Evolutionary conservation across 2,888 invertebrate genomes (phyloP).

Genomic region (Agonopterix subpropinquella): DNA sequence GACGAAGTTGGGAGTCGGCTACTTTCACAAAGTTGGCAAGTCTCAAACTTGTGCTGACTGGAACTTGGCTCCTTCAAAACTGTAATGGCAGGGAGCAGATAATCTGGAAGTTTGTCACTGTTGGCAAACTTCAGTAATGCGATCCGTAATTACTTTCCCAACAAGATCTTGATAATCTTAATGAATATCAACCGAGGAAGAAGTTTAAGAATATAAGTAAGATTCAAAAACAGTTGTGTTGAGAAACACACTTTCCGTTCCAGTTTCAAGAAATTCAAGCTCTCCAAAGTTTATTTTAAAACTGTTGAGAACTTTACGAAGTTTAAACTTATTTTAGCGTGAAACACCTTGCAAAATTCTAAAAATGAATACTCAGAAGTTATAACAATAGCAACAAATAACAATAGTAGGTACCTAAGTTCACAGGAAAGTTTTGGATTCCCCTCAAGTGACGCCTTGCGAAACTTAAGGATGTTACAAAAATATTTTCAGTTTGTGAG

Average conservation of each 20-base stretch:
- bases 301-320: too few relatives aligned
- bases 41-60: slow-evolving; percentile 36
- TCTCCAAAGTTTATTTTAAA: neutral
- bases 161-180: slow-evolving; percentile 27
- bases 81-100: slow-evolving; percentile 56
- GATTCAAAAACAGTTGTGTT: neutral
- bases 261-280: neutral
- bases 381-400: neutral
- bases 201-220: too few relatives aligned
- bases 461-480: slow-evolving; percentile 20
- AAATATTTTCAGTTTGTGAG: slow-evolving; percentile 15
- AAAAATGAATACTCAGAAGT: too few relatives aligned
- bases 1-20: slow-evolving; percentile 27
- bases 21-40: slow-evolving; percentile 43
- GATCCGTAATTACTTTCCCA: slow-evolving; percentile 46
- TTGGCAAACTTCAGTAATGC: slow-evolving; percentile 45
- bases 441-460: slow-evolving; percentile 14
- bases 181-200: slow-evolving; percentile 7
- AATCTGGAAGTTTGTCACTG: slow-evolving; percentile 57
- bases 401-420: slow-evolving; percentile 2
- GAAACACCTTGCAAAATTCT: too few relatives aligned
- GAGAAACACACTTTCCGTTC: neutral
- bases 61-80: slow-evolving; percentile 49
- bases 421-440: too few relatives aligned
- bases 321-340: too few relatives aligned